Percentiles rank a stretch among this genome's conserved stretches.
phyloP scores from a whole-genome alignment of 2,888 invertebrate species.

The Athripsodes cinereus region DNA sequence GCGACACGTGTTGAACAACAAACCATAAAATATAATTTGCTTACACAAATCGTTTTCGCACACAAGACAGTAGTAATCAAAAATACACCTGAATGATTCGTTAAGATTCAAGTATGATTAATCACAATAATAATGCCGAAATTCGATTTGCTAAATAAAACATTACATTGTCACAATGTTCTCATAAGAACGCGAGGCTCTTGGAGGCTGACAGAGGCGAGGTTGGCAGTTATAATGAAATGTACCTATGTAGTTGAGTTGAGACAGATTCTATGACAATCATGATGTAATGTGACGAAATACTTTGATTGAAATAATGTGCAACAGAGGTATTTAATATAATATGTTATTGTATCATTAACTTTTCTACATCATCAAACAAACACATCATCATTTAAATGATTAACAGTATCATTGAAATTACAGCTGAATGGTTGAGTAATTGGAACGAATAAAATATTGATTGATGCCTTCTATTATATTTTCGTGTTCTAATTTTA shows the following conservation, averaged over 20 bases:
- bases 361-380: too few relatives aligned
- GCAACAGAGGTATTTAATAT: not conserved
- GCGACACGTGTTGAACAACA: not conserved
- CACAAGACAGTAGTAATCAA: not conserved
- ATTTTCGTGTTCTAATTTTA: too few relatives aligned
- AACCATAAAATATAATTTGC: not conserved
- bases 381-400: too few relatives aligned
- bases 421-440: too few relatives aligned
- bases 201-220: too few relatives aligned
- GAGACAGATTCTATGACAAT: not conserved
- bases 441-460: too few relatives aligned
- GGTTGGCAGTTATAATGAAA: too few relatives aligned
- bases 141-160: slow-evolving; percentile 4
- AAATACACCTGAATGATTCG: not conserved
- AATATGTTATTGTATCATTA: too few relatives aligned
- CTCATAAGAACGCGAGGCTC: slow-evolving; percentile 5
- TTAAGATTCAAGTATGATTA: not conserved
- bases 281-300: not conserved
- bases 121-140: not conserved
- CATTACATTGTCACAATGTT: slow-evolving; percentile 7
- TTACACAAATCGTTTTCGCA: not conserved
- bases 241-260: not conserved
- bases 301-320: not conserved
- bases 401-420: too few relatives aligned
- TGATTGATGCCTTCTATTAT: too few relatives aligned